Evolutionary conservation across 2,888 invertebrate species (phyloP).

Genomic region (Nycteola revayana): DNA sequence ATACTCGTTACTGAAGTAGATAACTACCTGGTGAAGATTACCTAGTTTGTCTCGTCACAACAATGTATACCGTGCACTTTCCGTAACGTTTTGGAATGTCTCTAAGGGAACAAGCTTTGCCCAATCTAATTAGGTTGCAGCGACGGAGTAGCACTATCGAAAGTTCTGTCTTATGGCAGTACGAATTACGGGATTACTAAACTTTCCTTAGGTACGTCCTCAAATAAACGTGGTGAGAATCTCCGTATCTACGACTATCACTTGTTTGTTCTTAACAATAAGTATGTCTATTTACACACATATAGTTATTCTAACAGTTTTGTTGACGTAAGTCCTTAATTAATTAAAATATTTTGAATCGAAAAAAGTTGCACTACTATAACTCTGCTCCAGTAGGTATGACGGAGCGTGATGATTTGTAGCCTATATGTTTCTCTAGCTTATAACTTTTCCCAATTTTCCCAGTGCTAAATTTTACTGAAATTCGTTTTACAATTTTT

Average conservation of each 20-base stretch:
- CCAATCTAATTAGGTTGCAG: slow-evolving; percentile 63
- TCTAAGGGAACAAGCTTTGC: slow-evolving; percentile 41
- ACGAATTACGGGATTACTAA: slow-evolving; percentile 58
- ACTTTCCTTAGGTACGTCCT: slow-evolving; percentile 44
- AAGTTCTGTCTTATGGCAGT: slow-evolving; percentile 54
- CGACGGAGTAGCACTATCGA: slow-evolving; percentile 54
- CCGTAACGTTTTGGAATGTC: slow-evolving; percentile 29
- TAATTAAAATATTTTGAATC: too few relatives aligned
- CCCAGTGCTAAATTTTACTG: too few relatives aligned
- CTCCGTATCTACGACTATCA: slow-evolving; percentile 23
- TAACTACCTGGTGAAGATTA: slow-evolving; percentile 26
- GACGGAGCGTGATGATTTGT: too few relatives aligned
- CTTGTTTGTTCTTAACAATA: slow-evolving; percentile 6
- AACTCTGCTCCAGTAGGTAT: too few relatives aligned
- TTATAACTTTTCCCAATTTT: too few relatives aligned
- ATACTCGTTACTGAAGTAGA: slow-evolving; percentile 17
- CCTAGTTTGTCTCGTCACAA: slow-evolving; percentile 33
- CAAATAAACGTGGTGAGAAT: slow-evolving; percentile 21
- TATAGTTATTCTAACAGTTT: too few relatives aligned
- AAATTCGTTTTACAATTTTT: too few relatives aligned
- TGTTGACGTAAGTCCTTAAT: too few relatives aligned
- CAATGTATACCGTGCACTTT: slow-evolving; percentile 36
- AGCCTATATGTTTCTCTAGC: too few relatives aligned
- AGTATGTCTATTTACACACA: too few relatives aligned
- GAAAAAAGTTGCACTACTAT: too few relatives aligned